phyloP scores from a whole-genome alignment of 2,888 invertebrate species.

The Lumbricus terrestris region DNA sequence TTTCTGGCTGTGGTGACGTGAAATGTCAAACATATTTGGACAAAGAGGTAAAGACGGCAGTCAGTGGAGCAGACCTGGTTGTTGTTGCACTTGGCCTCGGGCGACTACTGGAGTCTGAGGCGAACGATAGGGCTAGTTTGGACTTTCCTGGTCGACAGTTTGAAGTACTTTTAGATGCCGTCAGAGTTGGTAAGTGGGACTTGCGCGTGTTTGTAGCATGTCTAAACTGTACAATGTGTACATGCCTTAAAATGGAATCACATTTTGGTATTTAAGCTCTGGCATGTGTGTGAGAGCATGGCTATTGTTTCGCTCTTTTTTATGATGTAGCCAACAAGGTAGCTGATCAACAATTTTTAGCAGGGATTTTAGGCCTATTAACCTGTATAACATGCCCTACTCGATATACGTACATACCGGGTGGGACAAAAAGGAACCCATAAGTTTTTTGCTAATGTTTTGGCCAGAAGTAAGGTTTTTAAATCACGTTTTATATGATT shows the following conservation, averaged over 20 bases:
- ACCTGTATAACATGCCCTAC: background rate
- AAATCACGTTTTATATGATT: too few relatives aligned
- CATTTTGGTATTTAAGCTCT: background rate
- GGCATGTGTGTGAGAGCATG: too few relatives aligned
- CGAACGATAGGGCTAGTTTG: constrained; percentile 18
- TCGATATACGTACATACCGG: background rate
- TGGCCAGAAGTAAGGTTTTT: too few relatives aligned
- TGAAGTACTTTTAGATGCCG: constrained; percentile 29
- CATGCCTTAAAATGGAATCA: background rate
- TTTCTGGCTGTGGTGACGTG: constrained; percentile 34
- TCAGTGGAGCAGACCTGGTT: constrained; percentile 27
- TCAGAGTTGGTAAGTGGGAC: constrained; percentile 19
- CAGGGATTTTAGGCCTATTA: background rate
- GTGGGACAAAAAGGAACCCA: background rate
- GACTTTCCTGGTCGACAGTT: constrained; percentile 28
- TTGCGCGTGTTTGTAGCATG: background rate
- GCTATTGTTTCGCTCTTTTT: background rate
- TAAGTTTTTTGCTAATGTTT: too few relatives aligned
- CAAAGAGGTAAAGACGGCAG: constrained; percentile 10
- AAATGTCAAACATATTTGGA: constrained; percentile 25
- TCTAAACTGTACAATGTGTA: background rate
- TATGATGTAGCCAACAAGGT: background rate
- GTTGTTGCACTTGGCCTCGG: constrained; percentile 37
- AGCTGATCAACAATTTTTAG: too few relatives aligned
- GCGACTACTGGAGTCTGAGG: constrained; percentile 21